A percentile compares a stretch with the other conserved stretches of the same genome.
Evolutionary conservation across 92 coral and sea anemone genomes (phyloP).

Genomic region (Epizoanthus stellaris): DNA sequence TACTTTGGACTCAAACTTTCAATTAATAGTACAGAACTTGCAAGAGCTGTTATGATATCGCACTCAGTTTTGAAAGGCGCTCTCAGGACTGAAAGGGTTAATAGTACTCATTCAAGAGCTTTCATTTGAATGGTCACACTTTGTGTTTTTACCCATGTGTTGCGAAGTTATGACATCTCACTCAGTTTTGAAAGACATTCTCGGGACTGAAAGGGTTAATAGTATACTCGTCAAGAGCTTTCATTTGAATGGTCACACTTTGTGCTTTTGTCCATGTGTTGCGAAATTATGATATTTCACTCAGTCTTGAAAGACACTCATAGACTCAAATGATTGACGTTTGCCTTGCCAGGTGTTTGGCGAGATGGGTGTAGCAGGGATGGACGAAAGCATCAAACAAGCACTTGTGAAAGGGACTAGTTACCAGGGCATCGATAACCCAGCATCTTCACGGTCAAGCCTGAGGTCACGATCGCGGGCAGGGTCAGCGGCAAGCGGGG

Average conservation of each 20-base stretch:
- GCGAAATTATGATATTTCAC: background rate
- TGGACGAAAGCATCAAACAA: constrained; percentile 95
- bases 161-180: too few species aligned
- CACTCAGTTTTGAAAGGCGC: too few species aligned
- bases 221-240: background rate
- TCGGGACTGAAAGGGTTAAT: background rate
- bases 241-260: background rate
- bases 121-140: too few species aligned
- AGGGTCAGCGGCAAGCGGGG: constrained; percentile 54
- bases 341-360: constrained; percentile 76
- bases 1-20: too few species aligned
- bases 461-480: constrained; percentile 65
- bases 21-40: too few species aligned
- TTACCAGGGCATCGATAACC: constrained; percentile 84
- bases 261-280: background rate
- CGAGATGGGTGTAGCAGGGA: constrained; percentile 94
- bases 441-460: constrained; percentile 75
- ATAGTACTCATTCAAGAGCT: too few species aligned
- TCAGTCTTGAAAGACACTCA: background rate
- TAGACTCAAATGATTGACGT: background rate
- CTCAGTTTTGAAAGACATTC: too few species aligned
- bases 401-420: constrained; percentile 92
- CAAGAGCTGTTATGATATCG: too few species aligned
- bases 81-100: too few species aligned
- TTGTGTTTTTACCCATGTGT: too few species aligned